Conservation (phyloP, 2,797 vertebrate species). For the Malacoctenus gilli region DNA sequence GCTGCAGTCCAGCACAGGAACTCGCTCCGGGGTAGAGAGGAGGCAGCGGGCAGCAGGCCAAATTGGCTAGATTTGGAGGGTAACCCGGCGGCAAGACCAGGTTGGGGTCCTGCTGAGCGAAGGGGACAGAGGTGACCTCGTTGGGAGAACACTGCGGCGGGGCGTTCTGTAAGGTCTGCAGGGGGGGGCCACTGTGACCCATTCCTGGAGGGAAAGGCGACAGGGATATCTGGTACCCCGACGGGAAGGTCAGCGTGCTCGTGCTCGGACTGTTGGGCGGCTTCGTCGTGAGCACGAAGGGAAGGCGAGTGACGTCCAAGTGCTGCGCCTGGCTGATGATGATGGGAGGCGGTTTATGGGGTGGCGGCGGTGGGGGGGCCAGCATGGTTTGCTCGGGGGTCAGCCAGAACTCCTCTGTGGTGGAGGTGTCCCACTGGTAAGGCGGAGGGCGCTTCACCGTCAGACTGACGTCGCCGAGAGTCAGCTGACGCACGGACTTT, state of each 20-base stretch:
- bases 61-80: slow-evolving; percentile 86
- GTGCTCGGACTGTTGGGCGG: slow-evolving; percentile 87
- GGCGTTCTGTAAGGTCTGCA: slow-evolving; percentile 87
- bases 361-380: slow-evolving; percentile 81
- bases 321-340: slow-evolving; percentile 91
- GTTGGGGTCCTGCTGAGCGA: slow-evolving; percentile 88
- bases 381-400: slow-evolving; percentile 91
- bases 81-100: slow-evolving; percentile 90
- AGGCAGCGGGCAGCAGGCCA: slow-evolving; percentile 93
- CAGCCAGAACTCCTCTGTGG: slow-evolving; percentile 95
- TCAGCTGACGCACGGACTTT: slow-evolving; percentile 79
- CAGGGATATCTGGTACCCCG: slow-evolving; percentile 89
- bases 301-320: slow-evolving; percentile 90
- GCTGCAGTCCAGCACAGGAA: slow-evolving; percentile 92
- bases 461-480: slow-evolving; percentile 76
- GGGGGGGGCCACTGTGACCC: slow-evolving; percentile 80
- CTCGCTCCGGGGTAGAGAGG: slow-evolving; percentile 95
- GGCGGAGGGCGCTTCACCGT: slow-evolving; percentile 91
- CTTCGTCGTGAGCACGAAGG: slow-evolving; percentile 92
- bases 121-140: slow-evolving; percentile 86
- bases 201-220: slow-evolving; percentile 87
- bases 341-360: slow-evolving; percentile 88
- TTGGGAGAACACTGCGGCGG: slow-evolving; percentile 86
- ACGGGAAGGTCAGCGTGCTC: slow-evolving; percentile 87
- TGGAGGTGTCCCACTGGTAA: slow-evolving; percentile 94